phyloP scores from a whole-genome alignment of 2,113 vertebrate species.

The Holacanthus passer region DNA sequence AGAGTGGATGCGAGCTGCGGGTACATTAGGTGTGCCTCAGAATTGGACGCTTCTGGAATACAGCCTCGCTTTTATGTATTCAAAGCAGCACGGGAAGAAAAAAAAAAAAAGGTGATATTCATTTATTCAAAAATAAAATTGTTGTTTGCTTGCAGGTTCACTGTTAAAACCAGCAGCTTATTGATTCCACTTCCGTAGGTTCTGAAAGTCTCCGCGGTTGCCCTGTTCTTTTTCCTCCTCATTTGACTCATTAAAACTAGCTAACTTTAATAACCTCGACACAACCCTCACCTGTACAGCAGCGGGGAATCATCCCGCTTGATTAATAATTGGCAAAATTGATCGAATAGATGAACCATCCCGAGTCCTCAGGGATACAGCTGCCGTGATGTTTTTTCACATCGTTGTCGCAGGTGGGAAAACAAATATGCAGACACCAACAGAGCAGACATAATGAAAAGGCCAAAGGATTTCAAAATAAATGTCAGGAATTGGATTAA shows the following conservation, averaged over 20 bases:
- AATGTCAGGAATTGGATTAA: constrained; percentile 44
- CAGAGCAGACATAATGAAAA: constrained; percentile 33
- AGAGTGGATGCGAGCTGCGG: constrained; percentile 60
- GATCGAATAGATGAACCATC: constrained; percentile 25
- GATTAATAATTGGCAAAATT: constrained; percentile 44
- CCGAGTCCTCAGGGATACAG: constrained; percentile 11
- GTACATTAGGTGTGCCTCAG: constrained; percentile 49
- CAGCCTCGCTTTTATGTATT: constrained; percentile 42
- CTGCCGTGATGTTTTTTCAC: constrained; percentile 15
- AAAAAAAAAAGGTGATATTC: constrained; percentile 35
- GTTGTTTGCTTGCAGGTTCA: constrained; percentile 34
- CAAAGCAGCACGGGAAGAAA: constrained; percentile 19
- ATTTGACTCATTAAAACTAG: constrained; percentile 19
- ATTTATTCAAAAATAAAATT: constrained; percentile 58
- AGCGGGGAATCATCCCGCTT: constrained; percentile 28
- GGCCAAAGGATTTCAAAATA: constrained; percentile 9
- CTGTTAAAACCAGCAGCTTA: constrained; percentile 15
- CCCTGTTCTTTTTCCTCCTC: constrained; percentile 8
- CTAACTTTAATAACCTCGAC: constrained; percentile 10
- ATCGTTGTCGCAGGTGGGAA: constrained; percentile 1
- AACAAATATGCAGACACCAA: constrained; percentile 9
- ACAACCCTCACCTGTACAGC: constrained; percentile 27
- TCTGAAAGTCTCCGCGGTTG: constrained; percentile 10
- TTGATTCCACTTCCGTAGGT: constrained; percentile 19
- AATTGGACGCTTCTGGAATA: constrained; percentile 52